Base-by-base conservation (phyloP, 2,888 invertebrate genomes). In the Alcis repandata region DNA sequence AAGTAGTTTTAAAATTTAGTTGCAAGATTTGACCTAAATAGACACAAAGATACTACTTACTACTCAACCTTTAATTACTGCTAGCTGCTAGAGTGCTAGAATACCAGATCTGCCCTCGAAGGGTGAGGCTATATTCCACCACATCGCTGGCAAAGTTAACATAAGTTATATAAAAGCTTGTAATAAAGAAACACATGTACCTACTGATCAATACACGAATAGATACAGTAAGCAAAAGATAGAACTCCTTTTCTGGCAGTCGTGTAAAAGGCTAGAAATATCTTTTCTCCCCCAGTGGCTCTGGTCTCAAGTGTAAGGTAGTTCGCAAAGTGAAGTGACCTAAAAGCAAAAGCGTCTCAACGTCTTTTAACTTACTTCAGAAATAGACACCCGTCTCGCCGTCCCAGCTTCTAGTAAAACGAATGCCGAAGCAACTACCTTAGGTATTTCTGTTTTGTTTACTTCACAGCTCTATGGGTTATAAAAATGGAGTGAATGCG, bases 281-380 rank as follows among this genome's bases (percentile, higher is more conserved):
- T 36, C 46, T 22, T 49, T 17, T 20, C 45, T 53, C 13, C 27
- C 40, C 27, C 40, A 27, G 38, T 48, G 46, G 22, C 45, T 27
- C 38, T 20, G 45, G 45, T 54, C 41, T 46, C 43, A 36, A 32
- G 36, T 53, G 15, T 60, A 49, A 17, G 59, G 53, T 53, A 58
- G 38, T 48, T 48, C 54, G 38, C 46, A 27, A 77, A 83, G 82
- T 77, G 80, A 80, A 82, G 83, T 86, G 89, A 88, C 88, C 89
- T 90, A 89, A 86, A 90, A 90, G 85, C 85, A 67, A 62, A 56
- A 74, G 63, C 81, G 82, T 79, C 82, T 79, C 74, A 68, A 65
- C 78, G 83, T 80, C 84, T 87, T 89, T 88, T 84, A 87, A 80
- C 85, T 82, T 78, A 72, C 80, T 85, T 80, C 79, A 80, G 85